Base-by-base conservation (phyloP, 2,888 invertebrate genomes). In the Galeruca laticollis region DNA sequence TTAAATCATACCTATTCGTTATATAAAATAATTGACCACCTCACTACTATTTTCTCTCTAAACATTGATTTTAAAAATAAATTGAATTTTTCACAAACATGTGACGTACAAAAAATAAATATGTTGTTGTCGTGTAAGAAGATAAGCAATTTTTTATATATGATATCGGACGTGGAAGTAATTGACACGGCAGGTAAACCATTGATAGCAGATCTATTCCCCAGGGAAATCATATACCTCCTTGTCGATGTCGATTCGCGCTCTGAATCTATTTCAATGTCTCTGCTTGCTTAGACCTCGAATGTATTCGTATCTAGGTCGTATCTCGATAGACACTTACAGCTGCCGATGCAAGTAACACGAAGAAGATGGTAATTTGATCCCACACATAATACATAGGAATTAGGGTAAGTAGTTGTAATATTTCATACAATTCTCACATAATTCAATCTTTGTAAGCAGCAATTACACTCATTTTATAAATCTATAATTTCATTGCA, bases 231-330 rank as follows among this genome's bases (percentile, higher is more conserved):
- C 56, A 64, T 56, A 56, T 31, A 56, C 56, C 64, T 64, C 64
- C 64, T 64, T 64, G 56, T 64, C 64, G 64, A 64, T 64, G 64
- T 56, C 64, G 64, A 64, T 64, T 64, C 35, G 64, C 37, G 43
- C 40, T 56, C 56, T 31, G 43, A 57, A 64, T 56, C 64, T 56
- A 64, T 64, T 64, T 56, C 64, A 54, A 56, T 56, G 64, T 54
- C 64, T 56, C 43, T 56, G 43, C 40, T 43, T 54, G 18, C 43
- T 37, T 56, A 56, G 56, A 64, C 64, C 15, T 57, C 20, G 15
- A 52, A 51, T 26, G 26, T 60, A 20, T 61, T 26, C 47, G 35
- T 54, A 31, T 47, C 26, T 60, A 60, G 33, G 31, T 64, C 63
- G 54, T 64, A 64, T 64, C 56, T 64, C 64, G 18, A 13, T 37